Evolutionary conservation across 2,113 vertebrate species (phyloP).

Genomic region (Ifrita kowaldi): DNA sequence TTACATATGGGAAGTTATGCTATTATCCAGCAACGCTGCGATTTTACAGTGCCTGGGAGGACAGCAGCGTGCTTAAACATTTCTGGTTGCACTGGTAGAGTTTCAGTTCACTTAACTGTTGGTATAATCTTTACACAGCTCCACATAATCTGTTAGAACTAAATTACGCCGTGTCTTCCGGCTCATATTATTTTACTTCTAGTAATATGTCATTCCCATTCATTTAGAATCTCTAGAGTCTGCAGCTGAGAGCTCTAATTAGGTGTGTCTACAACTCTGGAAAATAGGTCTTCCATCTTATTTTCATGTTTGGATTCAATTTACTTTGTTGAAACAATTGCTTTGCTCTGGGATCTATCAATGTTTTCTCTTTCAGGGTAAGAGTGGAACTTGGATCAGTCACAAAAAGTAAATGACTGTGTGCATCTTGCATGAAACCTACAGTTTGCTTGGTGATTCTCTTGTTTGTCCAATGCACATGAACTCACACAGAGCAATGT

Average conservation of each 20-base stretch:
- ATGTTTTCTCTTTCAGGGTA: conserved; percentile 6
- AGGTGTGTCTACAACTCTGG: conserved; percentile 4
- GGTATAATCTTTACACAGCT: background rate
- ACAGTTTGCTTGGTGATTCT: background rate
- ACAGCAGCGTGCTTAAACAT: background rate
- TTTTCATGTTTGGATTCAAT: conserved; percentile 39
- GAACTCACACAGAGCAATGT: background rate
- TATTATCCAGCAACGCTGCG: background rate
- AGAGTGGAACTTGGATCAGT: background rate
- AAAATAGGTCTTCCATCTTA: conserved; percentile 22
- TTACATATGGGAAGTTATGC: background rate
- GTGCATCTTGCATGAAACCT: background rate
- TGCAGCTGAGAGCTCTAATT: background rate
- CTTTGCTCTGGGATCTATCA: background rate
- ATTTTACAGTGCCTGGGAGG: background rate
- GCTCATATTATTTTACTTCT: background rate
- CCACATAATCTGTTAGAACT: background rate
- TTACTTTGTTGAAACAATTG: conserved; percentile 1
- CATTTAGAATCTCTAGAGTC: background rate
- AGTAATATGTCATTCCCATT: background rate
- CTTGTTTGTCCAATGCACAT: background rate
- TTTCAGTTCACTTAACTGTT: background rate
- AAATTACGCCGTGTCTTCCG: background rate
- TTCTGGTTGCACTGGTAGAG: background rate
- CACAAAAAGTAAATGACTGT: background rate